Evolutionary conservation across 2,113 vertebrate species (phyloP), one percentile per base, ranked within the genome.

Genomic region (Xerus inauris): DNA sequence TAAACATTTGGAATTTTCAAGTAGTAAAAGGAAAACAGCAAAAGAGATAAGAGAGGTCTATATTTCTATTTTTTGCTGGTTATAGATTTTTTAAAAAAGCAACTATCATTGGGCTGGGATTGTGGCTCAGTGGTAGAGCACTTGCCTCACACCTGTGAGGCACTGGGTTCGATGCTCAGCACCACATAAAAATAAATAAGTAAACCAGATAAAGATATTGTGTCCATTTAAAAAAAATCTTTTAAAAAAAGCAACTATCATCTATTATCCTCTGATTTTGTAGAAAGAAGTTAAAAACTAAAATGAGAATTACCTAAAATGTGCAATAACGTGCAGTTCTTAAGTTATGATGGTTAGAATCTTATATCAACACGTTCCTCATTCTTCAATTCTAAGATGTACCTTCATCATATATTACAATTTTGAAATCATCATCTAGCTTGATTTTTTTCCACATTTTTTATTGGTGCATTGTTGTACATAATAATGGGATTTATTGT

Each of bases 201-300:
- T n/a, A n/a, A n/a, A n/a, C n/a, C n/a, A n/a, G n/a, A n/a, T n/a
- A n/a, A n/a, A n/a, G n/a, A n/a, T n/a, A n/a, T n/a, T n/a, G n/a
- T n/a, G n/a, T n/a, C n/a, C n/a, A n/a, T n/a, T n/a, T n/a, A n/a
- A n/a, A n/a, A n/a, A n/a, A n/a, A n/a, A n/a, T n/a, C 91, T 83
- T 80, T 49, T 3, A 42, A 42, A 49, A 47, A 76, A 40, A 16
- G 3, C 8, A 65, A 40, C 13, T 38, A 2, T 54, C 45, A 13
- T 67, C 42, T 77, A 38, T 81, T 87, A 87, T 81, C 24, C 40
- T 26, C 75, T 80, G 42, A 69, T 80, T 91, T 94, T 93, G 81
- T 69, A 77, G 80, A 57, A 79, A 75, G 12, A 84, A 13, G 67
- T 67, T 80, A 92, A 64, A 8, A 64, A 0, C 8, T 64, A 1